Percentiles rank a stretch among this genome's conserved stretches.
Evolutionary conservation across 2,113 vertebrate species (phyloP).

Genomic region (Pelobates fuscus): DNA sequence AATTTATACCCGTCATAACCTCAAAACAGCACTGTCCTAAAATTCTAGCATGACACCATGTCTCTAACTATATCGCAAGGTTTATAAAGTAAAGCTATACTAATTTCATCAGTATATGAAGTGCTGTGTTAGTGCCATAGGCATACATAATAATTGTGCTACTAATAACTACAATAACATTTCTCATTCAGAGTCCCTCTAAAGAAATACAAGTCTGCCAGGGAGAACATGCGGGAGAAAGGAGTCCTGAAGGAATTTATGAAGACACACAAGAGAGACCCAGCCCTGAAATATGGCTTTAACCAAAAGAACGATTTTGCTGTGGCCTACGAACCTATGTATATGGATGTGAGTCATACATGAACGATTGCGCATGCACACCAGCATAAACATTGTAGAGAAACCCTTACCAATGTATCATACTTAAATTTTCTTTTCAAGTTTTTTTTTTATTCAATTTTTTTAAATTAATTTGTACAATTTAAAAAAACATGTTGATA

Average conservation of each 20-base stretch:
- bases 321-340: conserved; percentile 61
- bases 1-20: no score
- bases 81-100: no score
- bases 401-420: neutral
- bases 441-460: no score
- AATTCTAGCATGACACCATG: no score
- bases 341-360: conserved; percentile 58
- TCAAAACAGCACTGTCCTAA: no score
- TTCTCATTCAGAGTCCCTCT: conserved; percentile 59
- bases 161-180: no score
- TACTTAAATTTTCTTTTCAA: no score
- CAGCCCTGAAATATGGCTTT: conserved; percentile 57
- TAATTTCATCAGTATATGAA: no score
- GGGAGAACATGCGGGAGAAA: conserved; percentile 56
- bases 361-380: neutral
- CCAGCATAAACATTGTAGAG: neutral
- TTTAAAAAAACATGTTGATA: neutral
- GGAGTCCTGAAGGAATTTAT: conserved; percentile 50
- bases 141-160: no score
- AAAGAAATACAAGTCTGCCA: conserved; percentile 59
- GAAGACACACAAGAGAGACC: conserved; percentile 57
- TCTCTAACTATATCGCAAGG: no score
- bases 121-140: no score
- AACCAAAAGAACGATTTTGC: conserved; percentile 44
- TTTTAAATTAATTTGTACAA: neutral